A percentile compares a stretch with the other conserved stretches of the same genome.
Conservation (phyloP, 1,140 invertebrate genomes). For the Homarus americanus region DNA sequence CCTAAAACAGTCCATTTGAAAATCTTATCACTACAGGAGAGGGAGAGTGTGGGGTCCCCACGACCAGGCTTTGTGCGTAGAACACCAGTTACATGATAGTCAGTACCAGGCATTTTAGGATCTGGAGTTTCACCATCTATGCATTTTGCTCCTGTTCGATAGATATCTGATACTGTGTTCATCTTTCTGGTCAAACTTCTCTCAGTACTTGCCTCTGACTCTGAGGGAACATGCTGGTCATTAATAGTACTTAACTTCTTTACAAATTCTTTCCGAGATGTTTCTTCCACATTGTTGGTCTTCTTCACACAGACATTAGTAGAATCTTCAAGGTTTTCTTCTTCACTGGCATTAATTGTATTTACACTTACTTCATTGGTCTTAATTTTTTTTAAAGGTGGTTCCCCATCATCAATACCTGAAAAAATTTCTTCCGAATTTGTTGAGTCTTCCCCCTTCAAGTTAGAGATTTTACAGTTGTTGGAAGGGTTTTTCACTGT, state of each 20-base stretch:
- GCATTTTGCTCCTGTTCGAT: constrained; percentile 94
- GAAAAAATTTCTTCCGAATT: neutral
- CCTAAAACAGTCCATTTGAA: constrained; percentile 92
- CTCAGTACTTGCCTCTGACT: neutral
- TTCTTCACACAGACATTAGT: neutral
- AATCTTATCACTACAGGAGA: constrained; percentile 96
- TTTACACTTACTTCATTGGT: neutral
- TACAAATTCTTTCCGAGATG: no score
- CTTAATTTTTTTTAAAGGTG: constrained; percentile 41
- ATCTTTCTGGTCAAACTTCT: neutral
- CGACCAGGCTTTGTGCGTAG: constrained; percentile 94
- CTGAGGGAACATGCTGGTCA: neutral
- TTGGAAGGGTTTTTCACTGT: neutral
- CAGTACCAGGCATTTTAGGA: constrained; percentile 80
- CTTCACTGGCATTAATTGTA: neutral
- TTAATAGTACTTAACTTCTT: neutral
- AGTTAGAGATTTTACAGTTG: neutral
- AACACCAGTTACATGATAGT: constrained; percentile 86
- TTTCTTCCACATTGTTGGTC: neutral
- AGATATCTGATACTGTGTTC: constrained; percentile 81
- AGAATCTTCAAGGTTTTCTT: neutral
- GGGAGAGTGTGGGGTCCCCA: constrained; percentile 91
- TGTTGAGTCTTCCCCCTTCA: neutral
- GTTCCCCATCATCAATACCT: constrained; percentile 3
- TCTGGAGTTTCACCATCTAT: constrained; percentile 81